A percentile compares a stretch with the other conserved stretches of the same genome.
Evolutionary conservation across 2,888 invertebrate genomes (phyloP).

Genomic region (Rambutsinella grinnellia): DNA sequence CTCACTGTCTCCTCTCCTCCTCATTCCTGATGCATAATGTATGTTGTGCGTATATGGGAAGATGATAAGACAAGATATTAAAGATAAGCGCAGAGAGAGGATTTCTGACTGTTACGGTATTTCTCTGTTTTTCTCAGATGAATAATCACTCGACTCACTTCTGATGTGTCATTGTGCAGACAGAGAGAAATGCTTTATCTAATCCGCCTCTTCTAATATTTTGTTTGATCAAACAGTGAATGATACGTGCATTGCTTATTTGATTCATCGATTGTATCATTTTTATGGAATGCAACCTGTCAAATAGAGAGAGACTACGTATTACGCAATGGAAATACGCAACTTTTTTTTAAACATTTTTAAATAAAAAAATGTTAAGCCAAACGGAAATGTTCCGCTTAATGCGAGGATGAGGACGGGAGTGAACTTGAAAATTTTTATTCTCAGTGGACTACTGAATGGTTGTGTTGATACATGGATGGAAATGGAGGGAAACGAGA

Average conservation of each 20-base stretch:
- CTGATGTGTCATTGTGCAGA: constrained; percentile 47
- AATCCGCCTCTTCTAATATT: constrained; percentile 13
- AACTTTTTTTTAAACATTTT: too few relatives aligned
- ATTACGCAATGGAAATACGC: too few relatives aligned
- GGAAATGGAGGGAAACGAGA: not conserved
- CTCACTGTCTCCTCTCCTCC: too few relatives aligned
- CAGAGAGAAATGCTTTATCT: constrained; percentile 27
- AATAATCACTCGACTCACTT: constrained; percentile 51
- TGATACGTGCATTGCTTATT: constrained; percentile 17
- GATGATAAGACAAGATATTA: not conserved
- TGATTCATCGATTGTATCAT: constrained; percentile 4
- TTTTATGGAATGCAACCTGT: constrained; percentile 3
- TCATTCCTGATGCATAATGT: constrained; percentile 40
- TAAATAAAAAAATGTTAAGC: too few relatives aligned
- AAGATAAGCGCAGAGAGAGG: not conserved
- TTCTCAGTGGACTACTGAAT: constrained; percentile 31
- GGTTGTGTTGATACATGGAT: not conserved
- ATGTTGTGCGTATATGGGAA: constrained; percentile 17
- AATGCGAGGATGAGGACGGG: too few relatives aligned
- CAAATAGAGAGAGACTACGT: not conserved
- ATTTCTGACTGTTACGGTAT: constrained; percentile 41
- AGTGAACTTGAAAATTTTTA: constrained; percentile 48
- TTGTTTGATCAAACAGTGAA: not conserved
- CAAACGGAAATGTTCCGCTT: too few relatives aligned
- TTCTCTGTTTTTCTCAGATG: constrained; percentile 50